phyloP scores from a whole-genome alignment of 1,140 invertebrate species.

The Onthophagus taurus region DNA sequence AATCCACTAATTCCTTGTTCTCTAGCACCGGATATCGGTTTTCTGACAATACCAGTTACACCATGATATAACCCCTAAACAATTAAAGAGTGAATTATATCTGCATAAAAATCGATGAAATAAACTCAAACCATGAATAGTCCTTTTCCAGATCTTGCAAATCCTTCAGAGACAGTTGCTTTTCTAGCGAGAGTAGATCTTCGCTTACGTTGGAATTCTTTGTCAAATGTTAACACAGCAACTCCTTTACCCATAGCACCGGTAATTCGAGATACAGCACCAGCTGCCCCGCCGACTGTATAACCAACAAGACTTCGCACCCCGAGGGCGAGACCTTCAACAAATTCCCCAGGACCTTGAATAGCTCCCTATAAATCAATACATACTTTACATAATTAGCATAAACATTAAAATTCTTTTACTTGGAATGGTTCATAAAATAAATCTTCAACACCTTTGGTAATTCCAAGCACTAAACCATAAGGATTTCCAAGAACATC shows the following conservation, averaged over 20 bases:
- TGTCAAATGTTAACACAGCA: conserved; percentile 90
- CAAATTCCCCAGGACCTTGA: conserved; percentile 97
- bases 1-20: conserved; percentile 92
- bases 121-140: conserved; percentile 96
- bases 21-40: conserved; percentile 91
- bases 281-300: conserved; percentile 93
- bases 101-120: not conserved
- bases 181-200: conserved; percentile 81
- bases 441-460: conserved; percentile 91
- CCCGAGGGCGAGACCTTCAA: conserved; percentile 85
- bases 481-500: conserved; percentile 99
- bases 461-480: conserved; percentile 86
- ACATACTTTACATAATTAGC: not conserved
- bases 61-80: conserved; percentile 84
- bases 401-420: conserved; percentile 14
- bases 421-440: conserved; percentile 98
- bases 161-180: conserved; percentile 69
- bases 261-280: conserved; percentile 91
- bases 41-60: conserved; percentile 88
- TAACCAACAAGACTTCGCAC: conserved; percentile 88
- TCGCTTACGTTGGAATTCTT: conserved; percentile 91
- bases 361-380: conserved; percentile 69
- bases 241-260: conserved; percentile 92
- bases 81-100: conserved; percentile 17
- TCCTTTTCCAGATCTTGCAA: conserved; percentile 90